Evolutionary conservation across 2,888 invertebrate species (phyloP).

Genomic region (Stenoptilia bipunctidactyla): DNA sequence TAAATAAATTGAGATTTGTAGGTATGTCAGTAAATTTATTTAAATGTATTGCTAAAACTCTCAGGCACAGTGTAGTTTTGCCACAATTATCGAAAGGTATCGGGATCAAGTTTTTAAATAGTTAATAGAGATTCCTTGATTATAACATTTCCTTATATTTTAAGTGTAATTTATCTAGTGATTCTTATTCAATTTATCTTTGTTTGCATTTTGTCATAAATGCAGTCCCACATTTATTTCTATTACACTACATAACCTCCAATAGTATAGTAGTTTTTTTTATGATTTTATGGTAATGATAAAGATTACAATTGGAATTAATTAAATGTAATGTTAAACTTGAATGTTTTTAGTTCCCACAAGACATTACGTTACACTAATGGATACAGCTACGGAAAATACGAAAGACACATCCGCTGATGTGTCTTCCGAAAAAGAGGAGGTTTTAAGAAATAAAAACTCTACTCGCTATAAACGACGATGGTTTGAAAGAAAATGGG

Average conservation of each 20-base stretch:
- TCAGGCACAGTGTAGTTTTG: constrained; percentile 31
- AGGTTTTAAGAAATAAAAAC: constrained; percentile 33
- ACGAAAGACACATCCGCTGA: constrained; percentile 2
- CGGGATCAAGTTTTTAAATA: constrained; percentile 26
- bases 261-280: not conserved
- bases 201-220: no score
- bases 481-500: constrained; percentile 17
- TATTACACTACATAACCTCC: no score
- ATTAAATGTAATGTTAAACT: constrained; percentile 20
- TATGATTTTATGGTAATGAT: not conserved
- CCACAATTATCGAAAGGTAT: constrained; percentile 42
- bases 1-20: no score
- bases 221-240: no score
- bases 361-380: constrained; percentile 26
- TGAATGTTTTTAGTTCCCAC: constrained; percentile 23
- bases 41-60: constrained; percentile 38
- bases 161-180: no score
- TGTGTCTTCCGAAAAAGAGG: constrained; percentile 15
- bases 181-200: no score
- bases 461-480: constrained; percentile 22
- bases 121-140: constrained; percentile 5
- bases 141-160: no score
- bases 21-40: constrained; percentile 57
- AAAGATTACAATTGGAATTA: no score
- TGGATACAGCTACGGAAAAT: constrained; percentile 19